Evolutionary conservation across 2,797 vertebrate genomes (phyloP).

Genomic region (Cuculus canorus): DNA sequence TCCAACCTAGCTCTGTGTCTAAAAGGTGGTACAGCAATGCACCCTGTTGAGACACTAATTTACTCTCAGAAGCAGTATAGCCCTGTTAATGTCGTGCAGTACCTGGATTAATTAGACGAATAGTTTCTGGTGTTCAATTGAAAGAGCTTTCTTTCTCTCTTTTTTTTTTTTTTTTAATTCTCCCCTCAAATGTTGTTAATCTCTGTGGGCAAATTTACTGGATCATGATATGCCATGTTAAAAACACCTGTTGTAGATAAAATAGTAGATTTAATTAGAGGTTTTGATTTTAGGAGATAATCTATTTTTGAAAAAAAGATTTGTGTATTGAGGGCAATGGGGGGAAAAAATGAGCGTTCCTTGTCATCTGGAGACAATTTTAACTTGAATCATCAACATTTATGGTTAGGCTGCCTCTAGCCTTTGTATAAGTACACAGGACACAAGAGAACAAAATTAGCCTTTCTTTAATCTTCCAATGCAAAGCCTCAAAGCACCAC

Average conservation of each 20-base stretch:
- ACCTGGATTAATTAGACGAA: slow-evolving; percentile 8
- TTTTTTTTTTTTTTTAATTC: not conserved
- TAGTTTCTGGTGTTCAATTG: not conserved
- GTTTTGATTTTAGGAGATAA: slow-evolving; percentile 49
- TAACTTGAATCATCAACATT: slow-evolving; percentile 2
- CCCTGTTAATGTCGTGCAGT: not conserved
- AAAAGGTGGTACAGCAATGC: not conserved
- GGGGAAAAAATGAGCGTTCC: not conserved
- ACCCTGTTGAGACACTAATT: not conserved
- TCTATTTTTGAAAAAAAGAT: slow-evolving; percentile 35
- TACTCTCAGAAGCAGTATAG: not conserved
- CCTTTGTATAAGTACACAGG: not conserved
- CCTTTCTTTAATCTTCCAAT: not conserved
- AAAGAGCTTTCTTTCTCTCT: not conserved
- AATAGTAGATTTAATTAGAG: slow-evolving; percentile 64
- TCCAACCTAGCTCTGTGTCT: not conserved
- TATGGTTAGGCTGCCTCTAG: slow-evolving; percentile 11
- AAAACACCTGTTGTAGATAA: slow-evolving; percentile 27
- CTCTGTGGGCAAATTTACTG: slow-evolving; percentile 66
- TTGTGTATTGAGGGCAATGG: not conserved
- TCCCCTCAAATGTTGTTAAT: slow-evolving; percentile 6
- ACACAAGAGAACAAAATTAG: not conserved
- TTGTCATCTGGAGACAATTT: slow-evolving; percentile 22
- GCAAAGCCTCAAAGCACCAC: not conserved
- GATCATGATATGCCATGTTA: slow-evolving; percentile 67